Percentiles rank a stretch among this genome's conserved stretches.
Evolutionary conservation across 2,797 vertebrate genomes (phyloP).

Genomic region (Pristis pectinata): DNA sequence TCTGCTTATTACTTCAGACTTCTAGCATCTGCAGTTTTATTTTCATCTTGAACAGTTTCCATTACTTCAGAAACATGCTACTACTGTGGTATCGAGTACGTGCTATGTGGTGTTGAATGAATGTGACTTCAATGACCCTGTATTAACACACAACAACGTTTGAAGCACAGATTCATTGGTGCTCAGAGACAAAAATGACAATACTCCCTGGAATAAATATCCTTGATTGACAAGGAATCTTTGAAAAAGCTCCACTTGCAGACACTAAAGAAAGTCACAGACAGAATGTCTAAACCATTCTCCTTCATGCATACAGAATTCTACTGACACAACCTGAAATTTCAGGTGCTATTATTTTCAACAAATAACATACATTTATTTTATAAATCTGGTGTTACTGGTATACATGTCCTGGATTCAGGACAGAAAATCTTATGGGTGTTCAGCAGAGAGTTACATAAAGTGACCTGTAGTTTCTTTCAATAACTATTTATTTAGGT

Average conservation of each 20-base stretch:
- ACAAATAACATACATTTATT: neutral
- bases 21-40: no score
- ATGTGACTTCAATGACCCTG: neutral
- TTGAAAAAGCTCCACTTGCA: neutral
- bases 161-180: neutral
- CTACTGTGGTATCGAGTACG: neutral
- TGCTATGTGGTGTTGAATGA: no score
- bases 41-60: neutral
- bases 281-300: neutral
- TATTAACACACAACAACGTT: neutral
- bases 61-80: neutral
- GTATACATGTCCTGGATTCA: neutral
- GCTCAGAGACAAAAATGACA: neutral
- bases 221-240: neutral
- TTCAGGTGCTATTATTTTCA: slow-evolving; percentile 9
- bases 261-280: neutral
- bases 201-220: neutral
- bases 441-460: neutral
- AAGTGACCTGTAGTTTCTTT: neutral
- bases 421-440: neutral
- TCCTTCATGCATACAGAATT: neutral
- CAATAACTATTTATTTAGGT: neutral
- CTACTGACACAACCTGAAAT: no score
- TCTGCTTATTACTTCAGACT: no score
- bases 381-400: neutral